Percentiles rank a stretch among this genome's conserved stretches.
Conservation (phyloP, 2,888 invertebrate genomes). For the Apotomis turbidana region DNA sequence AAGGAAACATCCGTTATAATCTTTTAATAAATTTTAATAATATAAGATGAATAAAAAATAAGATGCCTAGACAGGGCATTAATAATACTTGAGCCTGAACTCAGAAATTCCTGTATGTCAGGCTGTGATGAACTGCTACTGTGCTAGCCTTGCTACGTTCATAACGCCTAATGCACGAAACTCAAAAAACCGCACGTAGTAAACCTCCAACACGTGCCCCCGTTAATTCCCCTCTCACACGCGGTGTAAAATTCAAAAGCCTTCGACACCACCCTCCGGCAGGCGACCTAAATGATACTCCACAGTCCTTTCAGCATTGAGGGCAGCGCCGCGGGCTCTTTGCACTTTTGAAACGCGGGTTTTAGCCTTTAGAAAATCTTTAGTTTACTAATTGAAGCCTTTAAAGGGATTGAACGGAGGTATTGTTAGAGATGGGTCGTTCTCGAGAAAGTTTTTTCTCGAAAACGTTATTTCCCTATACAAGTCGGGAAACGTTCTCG, state of each 20-base stretch:
- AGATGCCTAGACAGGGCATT: too few relatives aligned
- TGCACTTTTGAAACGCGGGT: slow-evolving; percentile 23
- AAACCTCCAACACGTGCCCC: slow-evolving; percentile 7
- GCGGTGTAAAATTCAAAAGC: slow-evolving; percentile 40
- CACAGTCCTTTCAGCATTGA: slow-evolving; percentile 59
- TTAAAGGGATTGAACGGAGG: neutral
- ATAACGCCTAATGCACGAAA: neutral
- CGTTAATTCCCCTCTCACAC: slow-evolving; percentile 17
- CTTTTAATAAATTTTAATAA: too few relatives aligned
- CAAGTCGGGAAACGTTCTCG: too few relatives aligned
- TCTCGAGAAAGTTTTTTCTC: too few relatives aligned
- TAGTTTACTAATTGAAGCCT: slow-evolving; percentile 1
- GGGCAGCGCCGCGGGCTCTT: slow-evolving; percentile 48
- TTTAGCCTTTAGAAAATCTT: neutral
- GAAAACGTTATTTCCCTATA: too few relatives aligned
- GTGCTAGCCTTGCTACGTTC: neutral
- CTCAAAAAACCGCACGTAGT: neutral
- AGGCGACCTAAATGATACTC: slow-evolving; percentile 64
- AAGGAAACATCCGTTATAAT: too few relatives aligned
- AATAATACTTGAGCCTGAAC: too few relatives aligned
- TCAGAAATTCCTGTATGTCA: too few relatives aligned
- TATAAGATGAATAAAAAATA: too few relatives aligned
- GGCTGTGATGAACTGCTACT: too few relatives aligned
- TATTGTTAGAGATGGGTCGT: too few relatives aligned
- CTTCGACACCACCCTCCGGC: slow-evolving; percentile 43